A percentile compares a stretch with the other conserved stretches of the same genome.
Evolutionary conservation across 2,888 invertebrate genomes (phyloP).

Genomic region (Chrysodeixis includens): DNA sequence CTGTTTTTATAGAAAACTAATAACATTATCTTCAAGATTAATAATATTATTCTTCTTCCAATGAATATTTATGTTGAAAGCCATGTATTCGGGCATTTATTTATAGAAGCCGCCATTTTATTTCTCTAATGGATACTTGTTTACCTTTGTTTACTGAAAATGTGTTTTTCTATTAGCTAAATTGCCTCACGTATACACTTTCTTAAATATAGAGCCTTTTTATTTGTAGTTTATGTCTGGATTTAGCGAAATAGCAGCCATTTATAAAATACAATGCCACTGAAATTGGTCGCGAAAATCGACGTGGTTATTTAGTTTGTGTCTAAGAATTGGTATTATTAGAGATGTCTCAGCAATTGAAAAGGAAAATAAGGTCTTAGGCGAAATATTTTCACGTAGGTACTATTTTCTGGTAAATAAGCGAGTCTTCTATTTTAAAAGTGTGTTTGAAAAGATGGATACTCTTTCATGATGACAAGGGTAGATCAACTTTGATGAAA

Average conservation of each 20-base stretch:
- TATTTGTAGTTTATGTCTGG: neutral
- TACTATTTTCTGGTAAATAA: too few relatives aligned
- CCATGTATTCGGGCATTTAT: neutral
- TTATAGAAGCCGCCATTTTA: slow-evolving; percentile 4
- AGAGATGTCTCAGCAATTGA: too few relatives aligned
- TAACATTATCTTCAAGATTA: neutral
- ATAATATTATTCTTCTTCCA: neutral
- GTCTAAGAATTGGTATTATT: too few relatives aligned
- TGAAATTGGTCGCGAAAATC: neutral
- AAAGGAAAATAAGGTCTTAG: too few relatives aligned
- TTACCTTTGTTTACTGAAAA: neutral
- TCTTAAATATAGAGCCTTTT: slow-evolving; percentile 1
- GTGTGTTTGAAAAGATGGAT: too few relatives aligned
- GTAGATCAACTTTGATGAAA: too few relatives aligned
- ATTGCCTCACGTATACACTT: slow-evolving; percentile 3
- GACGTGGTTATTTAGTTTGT: neutral
- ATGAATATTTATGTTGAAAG: neutral
- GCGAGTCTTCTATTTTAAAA: too few relatives aligned
- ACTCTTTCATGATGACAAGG: too few relatives aligned
- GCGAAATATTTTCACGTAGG: too few relatives aligned
- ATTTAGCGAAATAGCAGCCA: neutral
- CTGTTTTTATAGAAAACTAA: neutral
- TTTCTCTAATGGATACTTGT: neutral
- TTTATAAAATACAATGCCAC: neutral
- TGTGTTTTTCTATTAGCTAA: slow-evolving; percentile 1